Conservation (phyloP, 1,140 invertebrate species). For the Drosophila truncata region DNA sequence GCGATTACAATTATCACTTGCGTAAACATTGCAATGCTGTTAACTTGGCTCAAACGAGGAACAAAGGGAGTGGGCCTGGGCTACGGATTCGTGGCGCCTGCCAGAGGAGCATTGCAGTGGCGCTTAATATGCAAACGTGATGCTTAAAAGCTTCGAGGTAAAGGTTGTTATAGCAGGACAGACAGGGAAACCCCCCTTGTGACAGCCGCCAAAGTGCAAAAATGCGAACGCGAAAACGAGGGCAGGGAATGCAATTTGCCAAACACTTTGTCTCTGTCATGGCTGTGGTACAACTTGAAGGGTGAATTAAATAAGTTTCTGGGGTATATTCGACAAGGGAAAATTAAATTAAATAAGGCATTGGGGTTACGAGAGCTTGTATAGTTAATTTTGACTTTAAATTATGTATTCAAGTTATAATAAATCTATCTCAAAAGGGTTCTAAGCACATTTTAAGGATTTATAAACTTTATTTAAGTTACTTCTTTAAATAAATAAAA, state of each 20-base stretch:
- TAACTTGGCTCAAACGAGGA: conserved; percentile 47
- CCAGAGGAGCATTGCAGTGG: conserved; percentile 20
- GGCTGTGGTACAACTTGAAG: conserved; percentile 1
- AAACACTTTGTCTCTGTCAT: conserved; percentile 51
- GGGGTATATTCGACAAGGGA: conserved; percentile 8
- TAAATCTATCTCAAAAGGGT: background rate
- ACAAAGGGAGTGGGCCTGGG: conserved; percentile 5
- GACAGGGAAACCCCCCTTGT: conserved; percentile 2
- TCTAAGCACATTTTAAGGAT: background rate
- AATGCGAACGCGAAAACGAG: conserved; percentile 71
- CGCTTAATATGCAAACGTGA: conserved; percentile 80
- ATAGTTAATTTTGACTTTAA: background rate
- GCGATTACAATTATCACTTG: conserved; percentile 77
- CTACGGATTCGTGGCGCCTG: conserved; percentile 67
- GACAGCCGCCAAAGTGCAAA: conserved; percentile 67
- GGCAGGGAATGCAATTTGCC: conserved; percentile 56
- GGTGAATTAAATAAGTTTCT: conserved; percentile 1
- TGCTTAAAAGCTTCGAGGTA: conserved; percentile 38
- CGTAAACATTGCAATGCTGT: conserved; percentile 76
- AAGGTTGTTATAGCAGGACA: conserved; percentile 11
- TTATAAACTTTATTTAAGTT: background rate
- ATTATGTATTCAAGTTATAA: background rate
- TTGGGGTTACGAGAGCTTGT: too few species aligned
- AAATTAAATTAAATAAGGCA: background rate
- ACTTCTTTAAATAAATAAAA: background rate